These are phyloP conservation scores for Chroicocephalus ridibundus DNA, from an alignment of 2,113 vertebrate species.

Conservation along the genomic window DNA sequence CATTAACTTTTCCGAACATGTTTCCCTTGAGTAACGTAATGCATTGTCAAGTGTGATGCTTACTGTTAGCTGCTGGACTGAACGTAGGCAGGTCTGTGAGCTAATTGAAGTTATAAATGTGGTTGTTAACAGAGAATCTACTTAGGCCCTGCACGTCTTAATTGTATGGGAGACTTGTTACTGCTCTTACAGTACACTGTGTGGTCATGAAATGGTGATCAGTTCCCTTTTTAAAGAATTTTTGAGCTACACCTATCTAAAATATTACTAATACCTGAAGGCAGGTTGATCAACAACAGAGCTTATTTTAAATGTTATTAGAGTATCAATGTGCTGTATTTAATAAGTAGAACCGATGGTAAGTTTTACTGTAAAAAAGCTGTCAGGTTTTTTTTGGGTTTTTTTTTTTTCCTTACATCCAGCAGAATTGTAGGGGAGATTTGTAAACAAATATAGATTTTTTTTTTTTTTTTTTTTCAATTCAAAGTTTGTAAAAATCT, in stretches of 20 bases:
- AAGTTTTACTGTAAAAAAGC: neutral
- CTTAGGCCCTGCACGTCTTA: neutral
- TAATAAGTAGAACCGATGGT: neutral
- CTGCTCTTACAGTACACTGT: neutral
- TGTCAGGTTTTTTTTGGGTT: neutral
- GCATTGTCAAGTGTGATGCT: neutral
- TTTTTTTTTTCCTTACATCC: neutral
- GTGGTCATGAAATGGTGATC: neutral
- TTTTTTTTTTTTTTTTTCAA: neutral
- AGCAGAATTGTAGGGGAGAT: neutral
- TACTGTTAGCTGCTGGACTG: neutral
- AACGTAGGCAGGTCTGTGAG: neutral
- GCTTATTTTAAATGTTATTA: neutral
- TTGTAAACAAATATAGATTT: neutral
- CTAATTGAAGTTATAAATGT: neutral
- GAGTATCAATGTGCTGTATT: neutral
- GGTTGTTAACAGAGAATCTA: neutral
- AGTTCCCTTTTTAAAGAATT: neutral
- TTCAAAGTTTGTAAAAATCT: neutral
- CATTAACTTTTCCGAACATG: neutral
- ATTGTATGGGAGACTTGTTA: neutral
- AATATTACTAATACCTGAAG: neutral
- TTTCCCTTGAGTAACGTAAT: neutral
- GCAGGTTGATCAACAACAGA: neutral
- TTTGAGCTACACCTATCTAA: neutral